Conservation (phyloP, 2,888 invertebrate genomes). For the Xanthorhoe spadicearia region DNA sequence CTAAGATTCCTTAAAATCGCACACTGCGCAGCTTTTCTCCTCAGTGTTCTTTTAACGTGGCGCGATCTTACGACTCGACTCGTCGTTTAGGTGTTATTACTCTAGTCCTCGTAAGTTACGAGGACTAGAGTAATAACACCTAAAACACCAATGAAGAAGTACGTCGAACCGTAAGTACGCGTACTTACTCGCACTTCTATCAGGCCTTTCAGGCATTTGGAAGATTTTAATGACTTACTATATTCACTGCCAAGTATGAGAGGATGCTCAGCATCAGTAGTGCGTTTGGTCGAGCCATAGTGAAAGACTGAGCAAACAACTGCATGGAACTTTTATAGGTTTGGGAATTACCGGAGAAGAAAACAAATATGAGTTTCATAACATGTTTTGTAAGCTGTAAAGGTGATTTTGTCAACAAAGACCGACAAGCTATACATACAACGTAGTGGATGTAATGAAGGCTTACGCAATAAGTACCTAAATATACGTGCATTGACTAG, state of each 20-base stretch:
- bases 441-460: too few relatives aligned
- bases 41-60: too few relatives aligned
- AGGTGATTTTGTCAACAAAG: constrained; percentile 20
- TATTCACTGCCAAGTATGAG: constrained; percentile 15
- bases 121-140: too few relatives aligned
- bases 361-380: constrained; percentile 13
- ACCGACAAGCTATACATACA: background rate
- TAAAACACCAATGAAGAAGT: too few relatives aligned
- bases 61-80: too few relatives aligned
- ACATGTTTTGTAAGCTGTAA: constrained; percentile 18
- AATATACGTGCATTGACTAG: too few relatives aligned
- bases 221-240: constrained; percentile 25
- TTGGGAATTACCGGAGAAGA: background rate
- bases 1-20: too few relatives aligned
- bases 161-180: too few relatives aligned
- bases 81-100: too few relatives aligned
- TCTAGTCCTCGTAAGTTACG: too few relatives aligned
- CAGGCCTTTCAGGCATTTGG: too few relatives aligned
- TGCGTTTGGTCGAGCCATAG: constrained; percentile 23
- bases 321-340: constrained; percentile 9
- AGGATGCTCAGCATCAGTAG: constrained; percentile 19
- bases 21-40: too few relatives aligned
- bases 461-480: background rate
- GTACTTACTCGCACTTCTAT: background rate
- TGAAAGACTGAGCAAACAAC: constrained; percentile 19